Percentiles rank a stretch among this genome's conserved stretches.
phyloP scores from a whole-genome alignment of 2,797 vertebrate genomes.

The Xiphorhynchus erythropygius region DNA sequence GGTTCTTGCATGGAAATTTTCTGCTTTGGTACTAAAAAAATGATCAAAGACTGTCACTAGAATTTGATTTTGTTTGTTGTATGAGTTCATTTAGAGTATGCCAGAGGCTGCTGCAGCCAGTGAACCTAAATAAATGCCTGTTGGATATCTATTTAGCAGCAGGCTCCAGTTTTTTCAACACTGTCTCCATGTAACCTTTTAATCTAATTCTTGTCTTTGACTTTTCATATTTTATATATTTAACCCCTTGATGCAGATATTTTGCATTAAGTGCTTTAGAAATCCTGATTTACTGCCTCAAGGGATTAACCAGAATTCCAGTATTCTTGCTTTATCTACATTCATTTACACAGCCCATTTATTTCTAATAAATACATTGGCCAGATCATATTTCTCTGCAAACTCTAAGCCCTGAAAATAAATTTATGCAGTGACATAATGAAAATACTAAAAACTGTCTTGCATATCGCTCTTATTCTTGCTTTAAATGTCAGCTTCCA shows the following conservation, averaged over 20 bases:
- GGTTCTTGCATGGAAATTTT: not conserved
- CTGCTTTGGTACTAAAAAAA: conserved; percentile 26
- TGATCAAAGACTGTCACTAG: conserved; percentile 32
- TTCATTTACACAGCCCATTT: conserved; percentile 55
- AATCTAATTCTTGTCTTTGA: conserved; percentile 66
- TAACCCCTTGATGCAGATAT: conserved; percentile 65
- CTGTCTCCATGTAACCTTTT: conserved; percentile 41
- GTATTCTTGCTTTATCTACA: conserved; percentile 50
- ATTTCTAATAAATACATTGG: conserved; percentile 57
- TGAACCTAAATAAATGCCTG: conserved; percentile 59
- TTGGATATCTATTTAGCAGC: conserved; percentile 64
- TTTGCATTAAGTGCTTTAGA: conserved; percentile 59
- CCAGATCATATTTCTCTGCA: conserved; percentile 53
- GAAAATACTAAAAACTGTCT: conserved; percentile 49
- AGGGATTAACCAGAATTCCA: conserved; percentile 52
- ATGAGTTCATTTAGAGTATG: conserved; percentile 43
- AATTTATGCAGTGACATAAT: conserved; percentile 51
- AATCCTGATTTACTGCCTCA: conserved; percentile 59
- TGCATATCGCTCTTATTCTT: not conserved
- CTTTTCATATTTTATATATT: conserved; percentile 64
- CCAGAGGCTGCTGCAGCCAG: conserved; percentile 22
- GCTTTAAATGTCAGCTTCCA: conserved; percentile 32
- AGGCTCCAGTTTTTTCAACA: conserved; percentile 35
- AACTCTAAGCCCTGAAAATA: conserved; percentile 30
- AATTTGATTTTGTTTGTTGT: conserved; percentile 49